Percentiles rank a stretch among this genome's conserved stretches.
phyloP scores from a whole-genome alignment of 2,797 vertebrate species.

The Sparus aurata region DNA sequence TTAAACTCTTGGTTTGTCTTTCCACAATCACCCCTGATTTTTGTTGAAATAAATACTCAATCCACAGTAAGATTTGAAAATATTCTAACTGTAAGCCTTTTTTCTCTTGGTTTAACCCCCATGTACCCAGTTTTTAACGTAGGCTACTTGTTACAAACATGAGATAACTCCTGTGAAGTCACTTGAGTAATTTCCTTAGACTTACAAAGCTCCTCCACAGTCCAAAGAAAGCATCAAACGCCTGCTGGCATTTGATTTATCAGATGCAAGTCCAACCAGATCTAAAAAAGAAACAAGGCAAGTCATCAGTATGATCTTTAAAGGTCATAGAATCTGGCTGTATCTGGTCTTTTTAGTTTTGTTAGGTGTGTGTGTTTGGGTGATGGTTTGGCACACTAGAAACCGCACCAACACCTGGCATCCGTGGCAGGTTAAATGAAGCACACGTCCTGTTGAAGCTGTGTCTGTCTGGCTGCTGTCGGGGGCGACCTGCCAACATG shows the following conservation, averaged over 20 bases:
- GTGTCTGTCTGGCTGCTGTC: conserved; percentile 14
- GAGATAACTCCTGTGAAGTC: no score
- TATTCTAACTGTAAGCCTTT: no score
- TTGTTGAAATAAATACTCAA: no score
- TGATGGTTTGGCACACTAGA: no score
- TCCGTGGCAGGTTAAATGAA: conserved; percentile 37
- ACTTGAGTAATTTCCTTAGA: not conserved
- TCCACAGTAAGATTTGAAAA: no score
- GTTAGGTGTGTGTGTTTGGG: not conserved
- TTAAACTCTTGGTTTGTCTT: no score
- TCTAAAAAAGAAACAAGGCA: not conserved
- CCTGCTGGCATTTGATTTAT: no score
- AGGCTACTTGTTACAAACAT: not conserved
- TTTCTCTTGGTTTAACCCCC: no score
- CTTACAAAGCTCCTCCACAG: not conserved
- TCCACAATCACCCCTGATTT: no score
- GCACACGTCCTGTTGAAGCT: conserved; percentile 27
- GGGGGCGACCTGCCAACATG: not conserved
- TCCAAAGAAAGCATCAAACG: not conserved
- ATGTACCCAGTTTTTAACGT: not conserved
- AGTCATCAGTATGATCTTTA: not conserved
- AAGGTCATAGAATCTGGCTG: not conserved
- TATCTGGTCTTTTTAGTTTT: not conserved
- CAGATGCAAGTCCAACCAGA: not conserved
- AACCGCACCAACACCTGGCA: not conserved